Percentiles rank a stretch among this genome's conserved stretches.
phyloP scores from a whole-genome alignment of 2,888 invertebrate species.

The Sinodicranocentrus sp. region DNA sequence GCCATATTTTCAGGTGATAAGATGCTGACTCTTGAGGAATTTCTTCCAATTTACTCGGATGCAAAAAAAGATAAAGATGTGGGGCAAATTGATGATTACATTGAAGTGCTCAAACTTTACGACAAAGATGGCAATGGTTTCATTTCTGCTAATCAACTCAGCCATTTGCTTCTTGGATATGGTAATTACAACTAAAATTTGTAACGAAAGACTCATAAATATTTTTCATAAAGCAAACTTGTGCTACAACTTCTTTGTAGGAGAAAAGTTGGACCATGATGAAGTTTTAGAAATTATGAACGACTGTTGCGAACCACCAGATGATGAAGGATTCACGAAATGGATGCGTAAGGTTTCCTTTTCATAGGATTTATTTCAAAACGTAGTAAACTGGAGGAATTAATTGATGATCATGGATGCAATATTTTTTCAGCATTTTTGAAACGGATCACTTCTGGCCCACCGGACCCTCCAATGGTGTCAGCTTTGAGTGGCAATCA shows the following conservation, averaged over 20 bases:
- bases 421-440: slow-evolving; percentile 44
- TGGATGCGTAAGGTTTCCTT: slow-evolving; percentile 90
- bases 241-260: slow-evolving; percentile 79
- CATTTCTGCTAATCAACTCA: slow-evolving; percentile 97
- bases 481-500: slow-evolving; percentile 19
- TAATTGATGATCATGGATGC: too few species aligned
- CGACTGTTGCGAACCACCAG: slow-evolving; percentile 94
- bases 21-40: slow-evolving; percentile 95
- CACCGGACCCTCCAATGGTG: slow-evolving; percentile 45
- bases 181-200: slow-evolving; percentile 85
- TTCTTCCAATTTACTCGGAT: slow-evolving; percentile 98
- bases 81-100: slow-evolving; percentile 98
- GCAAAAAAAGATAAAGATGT: slow-evolving; percentile 98
- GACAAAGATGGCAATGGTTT: slow-evolving; percentile 98
- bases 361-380: not conserved
- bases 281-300: slow-evolving; percentile 88
- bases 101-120: slow-evolving; percentile 99
- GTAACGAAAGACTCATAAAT: too few species aligned
- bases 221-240: not conserved
- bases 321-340: slow-evolving; percentile 95
- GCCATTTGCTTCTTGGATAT: slow-evolving; percentile 95
- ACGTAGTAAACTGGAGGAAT: too few species aligned
- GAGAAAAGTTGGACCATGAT: slow-evolving; percentile 88
- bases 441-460: slow-evolving; percentile 55
- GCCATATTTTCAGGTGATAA: slow-evolving; percentile 84